A percentile compares a stretch with the other conserved stretches of the same genome.
Conservation (phyloP, 2,888 invertebrate genomes). For the Bugulina stolonifera region DNA sequence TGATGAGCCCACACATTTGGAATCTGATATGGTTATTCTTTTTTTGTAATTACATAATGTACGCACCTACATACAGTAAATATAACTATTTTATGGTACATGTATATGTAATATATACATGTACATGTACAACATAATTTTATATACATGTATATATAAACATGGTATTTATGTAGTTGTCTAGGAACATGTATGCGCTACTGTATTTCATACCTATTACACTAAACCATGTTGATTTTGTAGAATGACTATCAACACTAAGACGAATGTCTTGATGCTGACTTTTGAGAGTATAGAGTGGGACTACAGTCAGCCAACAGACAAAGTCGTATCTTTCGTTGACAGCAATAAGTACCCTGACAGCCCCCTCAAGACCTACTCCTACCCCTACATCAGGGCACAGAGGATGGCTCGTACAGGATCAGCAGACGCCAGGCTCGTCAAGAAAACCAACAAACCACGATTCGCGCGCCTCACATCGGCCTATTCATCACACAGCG, state of each 20-base stretch:
- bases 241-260: slow-evolving; percentile 49
- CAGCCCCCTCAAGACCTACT: slow-evolving; percentile 44
- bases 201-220: too few species aligned
- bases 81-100: too few species aligned
- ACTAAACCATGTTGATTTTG: too few species aligned
- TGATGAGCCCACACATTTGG: too few species aligned
- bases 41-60: too few species aligned
- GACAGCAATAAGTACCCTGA: slow-evolving; percentile 47
- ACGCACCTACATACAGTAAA: too few species aligned
- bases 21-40: too few species aligned
- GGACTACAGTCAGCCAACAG: slow-evolving; percentile 48
- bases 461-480: slow-evolving; percentile 8
- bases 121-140: too few species aligned
- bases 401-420: slow-evolving; percentile 48
- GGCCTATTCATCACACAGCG: background rate
- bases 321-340: slow-evolving; percentile 47
- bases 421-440: slow-evolving; percentile 37
- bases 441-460: background rate
- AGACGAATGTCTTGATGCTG: slow-evolving; percentile 45
- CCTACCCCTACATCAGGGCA: slow-evolving; percentile 49
- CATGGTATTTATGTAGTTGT: too few species aligned
- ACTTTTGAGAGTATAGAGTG: slow-evolving; percentile 50
- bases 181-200: too few species aligned
- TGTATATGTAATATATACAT: too few species aligned
- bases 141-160: too few species aligned